Conservation (phyloP, 2,113 vertebrate genomes). For the Uropsilus gracilis region DNA sequence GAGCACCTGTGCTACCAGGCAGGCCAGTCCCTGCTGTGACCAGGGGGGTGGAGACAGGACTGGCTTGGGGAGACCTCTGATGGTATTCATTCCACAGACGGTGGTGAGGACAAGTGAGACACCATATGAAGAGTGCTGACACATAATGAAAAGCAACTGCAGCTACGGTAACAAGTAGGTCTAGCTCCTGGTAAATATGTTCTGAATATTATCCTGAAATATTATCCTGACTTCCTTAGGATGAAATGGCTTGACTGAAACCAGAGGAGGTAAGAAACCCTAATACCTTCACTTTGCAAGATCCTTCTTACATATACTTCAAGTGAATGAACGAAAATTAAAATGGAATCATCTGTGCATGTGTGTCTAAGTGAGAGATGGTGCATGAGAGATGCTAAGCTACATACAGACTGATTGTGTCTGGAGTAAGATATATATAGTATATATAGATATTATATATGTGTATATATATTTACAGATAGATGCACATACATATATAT, state of each 20-base stretch:
- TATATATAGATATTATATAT: too few relatives aligned
- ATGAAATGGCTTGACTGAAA: background rate
- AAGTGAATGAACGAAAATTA: background rate
- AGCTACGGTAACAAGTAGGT: background rate
- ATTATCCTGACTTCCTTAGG: background rate
- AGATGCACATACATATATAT: background rate
- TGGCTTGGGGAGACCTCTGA: background rate
- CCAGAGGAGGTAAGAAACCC: slow-evolving; percentile 7
- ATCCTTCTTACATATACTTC: background rate
- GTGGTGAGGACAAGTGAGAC: background rate
- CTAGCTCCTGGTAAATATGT: background rate
- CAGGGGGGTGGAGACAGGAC: background rate
- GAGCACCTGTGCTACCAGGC: background rate
- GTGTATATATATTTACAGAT: too few relatives aligned
- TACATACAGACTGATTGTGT: background rate
- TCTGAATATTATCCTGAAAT: slow-evolving; percentile 8
- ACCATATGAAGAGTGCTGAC: background rate
- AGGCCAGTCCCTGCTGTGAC: background rate
- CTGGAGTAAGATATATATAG: background rate
- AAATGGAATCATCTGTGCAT: background rate
- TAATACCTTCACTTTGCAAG: background rate
- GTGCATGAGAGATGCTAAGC: background rate
- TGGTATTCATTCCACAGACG: background rate
- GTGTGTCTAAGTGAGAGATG: too few relatives aligned
- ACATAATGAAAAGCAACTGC: background rate